Evolutionary conservation across 2,888 invertebrate genomes (phyloP).

Genomic region (Drosophila falleni): DNA sequence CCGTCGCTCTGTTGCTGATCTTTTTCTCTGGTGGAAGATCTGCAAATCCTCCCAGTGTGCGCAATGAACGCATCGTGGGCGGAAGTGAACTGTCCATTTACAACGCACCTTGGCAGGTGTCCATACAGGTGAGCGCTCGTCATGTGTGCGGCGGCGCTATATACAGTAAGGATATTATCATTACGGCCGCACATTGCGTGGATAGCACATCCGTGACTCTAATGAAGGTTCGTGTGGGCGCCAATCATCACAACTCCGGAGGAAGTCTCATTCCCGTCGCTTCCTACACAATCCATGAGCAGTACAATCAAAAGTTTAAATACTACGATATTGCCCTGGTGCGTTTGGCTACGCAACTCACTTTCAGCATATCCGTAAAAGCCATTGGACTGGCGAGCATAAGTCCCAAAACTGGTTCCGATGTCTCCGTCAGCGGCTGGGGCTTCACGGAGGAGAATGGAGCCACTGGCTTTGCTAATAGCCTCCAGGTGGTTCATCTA

Average conservation of each 20-base stretch:
- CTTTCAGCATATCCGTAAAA: conserved; percentile 52
- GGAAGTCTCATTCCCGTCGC: conserved; percentile 59
- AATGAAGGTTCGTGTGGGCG: conserved; percentile 86
- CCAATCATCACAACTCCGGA: conserved; percentile 83
- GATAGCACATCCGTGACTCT: conserved; percentile 42
- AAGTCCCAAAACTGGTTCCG: conserved; percentile 48
- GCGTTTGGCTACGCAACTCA: conserved; percentile 52
- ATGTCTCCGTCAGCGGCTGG: conserved; percentile 74
- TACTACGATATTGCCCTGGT: conserved; percentile 87
- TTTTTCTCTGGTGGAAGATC: neutral
- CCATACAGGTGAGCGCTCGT: conserved; percentile 79
- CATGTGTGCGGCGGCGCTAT: conserved; percentile 87
- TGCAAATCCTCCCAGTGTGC: neutral
- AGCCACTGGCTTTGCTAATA: conserved; percentile 26
- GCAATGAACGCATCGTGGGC: conserved; percentile 74
- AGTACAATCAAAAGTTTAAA: conserved; percentile 44
- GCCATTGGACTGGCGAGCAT: conserved; percentile 62
- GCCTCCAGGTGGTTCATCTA: conserved; percentile 56
- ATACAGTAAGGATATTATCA: conserved; percentile 85
- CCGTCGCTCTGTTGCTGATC: conserved; percentile 6
- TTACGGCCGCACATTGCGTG: conserved; percentile 86
- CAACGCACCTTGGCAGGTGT: conserved; percentile 76
- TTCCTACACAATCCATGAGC: conserved; percentile 57
- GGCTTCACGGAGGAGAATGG: conserved; percentile 50
- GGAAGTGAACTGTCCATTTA: conserved; percentile 67